phyloP scores from a whole-genome alignment of 2,888 invertebrate genomes.

The Rambutsinella grinnellia region DNA sequence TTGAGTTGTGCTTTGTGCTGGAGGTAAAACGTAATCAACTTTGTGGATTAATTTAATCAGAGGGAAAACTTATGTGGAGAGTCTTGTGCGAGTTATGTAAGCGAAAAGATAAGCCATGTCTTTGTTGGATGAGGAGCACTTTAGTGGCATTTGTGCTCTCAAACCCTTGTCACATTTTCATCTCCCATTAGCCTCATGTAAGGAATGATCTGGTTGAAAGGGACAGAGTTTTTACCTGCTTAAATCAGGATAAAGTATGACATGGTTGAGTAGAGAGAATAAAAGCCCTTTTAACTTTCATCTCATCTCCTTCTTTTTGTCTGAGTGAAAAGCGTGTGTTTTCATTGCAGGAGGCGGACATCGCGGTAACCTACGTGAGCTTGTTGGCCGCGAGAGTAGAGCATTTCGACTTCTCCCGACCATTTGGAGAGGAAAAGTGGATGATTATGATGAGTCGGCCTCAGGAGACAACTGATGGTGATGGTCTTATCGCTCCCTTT shows the following conservation, averaged over 20 bases:
- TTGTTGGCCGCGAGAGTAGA: constrained; percentile 74
- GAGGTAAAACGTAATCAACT: background rate
- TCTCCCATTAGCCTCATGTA: background rate
- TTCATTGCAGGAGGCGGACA: constrained; percentile 78
- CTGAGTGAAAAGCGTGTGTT: no score
- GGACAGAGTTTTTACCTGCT: background rate
- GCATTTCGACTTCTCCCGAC: constrained; percentile 75
- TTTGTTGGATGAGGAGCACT: background rate
- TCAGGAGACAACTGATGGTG: constrained; percentile 84
- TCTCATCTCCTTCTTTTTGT: no score
- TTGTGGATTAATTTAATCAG: background rate
- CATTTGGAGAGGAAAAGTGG: constrained; percentile 82
- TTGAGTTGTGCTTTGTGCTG: background rate
- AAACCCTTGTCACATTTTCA: background rate
- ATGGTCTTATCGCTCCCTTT: constrained; percentile 87
- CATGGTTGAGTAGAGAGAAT: no score
- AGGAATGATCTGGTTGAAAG: background rate
- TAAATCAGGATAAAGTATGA: background rate
- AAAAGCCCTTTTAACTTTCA: no score
- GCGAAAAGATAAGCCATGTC: no score
- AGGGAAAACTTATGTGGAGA: no score
- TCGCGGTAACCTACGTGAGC: constrained; percentile 85
- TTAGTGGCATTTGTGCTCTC: background rate
- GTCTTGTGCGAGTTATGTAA: no score
- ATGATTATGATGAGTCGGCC: constrained; percentile 86